These are phyloP conservation scores for Athene cunicularia DNA, from an alignment of 2,113 vertebrate genomes.

Conservation along the genomic window DNA sequence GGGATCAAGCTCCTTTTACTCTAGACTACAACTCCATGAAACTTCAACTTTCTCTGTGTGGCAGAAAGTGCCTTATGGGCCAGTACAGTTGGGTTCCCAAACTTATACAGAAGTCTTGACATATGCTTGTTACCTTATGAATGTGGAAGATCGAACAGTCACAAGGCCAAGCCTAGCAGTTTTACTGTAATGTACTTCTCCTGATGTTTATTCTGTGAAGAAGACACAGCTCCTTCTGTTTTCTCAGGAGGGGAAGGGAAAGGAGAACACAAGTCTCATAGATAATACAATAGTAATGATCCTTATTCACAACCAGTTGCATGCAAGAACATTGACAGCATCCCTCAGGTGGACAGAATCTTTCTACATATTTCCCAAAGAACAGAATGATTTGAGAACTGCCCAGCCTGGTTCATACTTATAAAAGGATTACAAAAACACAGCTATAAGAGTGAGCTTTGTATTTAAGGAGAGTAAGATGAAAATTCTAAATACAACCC, in stretches of 20 bases:
- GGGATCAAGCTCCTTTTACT: neutral
- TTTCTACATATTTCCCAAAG: neutral
- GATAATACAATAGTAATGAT: neutral
- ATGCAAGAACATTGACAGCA: neutral
- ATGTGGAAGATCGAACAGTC: neutral
- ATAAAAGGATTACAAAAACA: neutral
- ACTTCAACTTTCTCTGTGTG: neutral
- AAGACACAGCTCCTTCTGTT: neutral
- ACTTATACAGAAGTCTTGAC: neutral
- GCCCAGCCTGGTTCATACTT: neutral
- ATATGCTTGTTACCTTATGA: neutral
- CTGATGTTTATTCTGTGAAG: neutral
- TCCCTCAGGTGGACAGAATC: neutral
- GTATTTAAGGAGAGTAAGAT: neutral
- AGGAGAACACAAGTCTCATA: neutral
- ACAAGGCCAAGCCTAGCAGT: neutral
- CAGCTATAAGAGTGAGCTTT: neutral
- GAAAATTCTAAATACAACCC: neutral
- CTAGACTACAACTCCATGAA: neutral
- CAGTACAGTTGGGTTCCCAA: neutral
- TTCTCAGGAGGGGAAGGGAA: neutral
- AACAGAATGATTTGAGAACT: neutral
- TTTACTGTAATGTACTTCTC: neutral
- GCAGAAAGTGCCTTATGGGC: neutral
- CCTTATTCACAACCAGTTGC: neutral